phyloP scores from a whole-genome alignment of 2,888 invertebrate genomes.

The Capitulum mitella region DNA sequence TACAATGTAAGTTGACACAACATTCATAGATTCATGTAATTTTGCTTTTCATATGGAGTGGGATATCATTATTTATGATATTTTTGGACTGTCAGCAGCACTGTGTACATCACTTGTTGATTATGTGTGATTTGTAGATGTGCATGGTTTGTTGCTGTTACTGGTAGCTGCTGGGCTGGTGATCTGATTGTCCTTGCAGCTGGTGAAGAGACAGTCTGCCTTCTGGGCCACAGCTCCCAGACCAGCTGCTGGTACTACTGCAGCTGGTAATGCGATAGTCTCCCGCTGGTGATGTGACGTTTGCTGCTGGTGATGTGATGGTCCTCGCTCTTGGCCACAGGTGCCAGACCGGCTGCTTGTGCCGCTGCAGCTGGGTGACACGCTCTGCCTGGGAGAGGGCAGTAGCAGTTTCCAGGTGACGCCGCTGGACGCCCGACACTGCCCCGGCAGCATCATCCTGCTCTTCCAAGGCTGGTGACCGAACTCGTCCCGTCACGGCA shows the following conservation, averaged over 20 bases:
- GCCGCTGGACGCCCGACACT: background rate
- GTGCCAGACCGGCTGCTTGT: background rate
- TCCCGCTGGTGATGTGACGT: no score
- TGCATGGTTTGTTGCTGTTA: background rate
- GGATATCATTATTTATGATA: no score
- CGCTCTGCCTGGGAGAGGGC: background rate
- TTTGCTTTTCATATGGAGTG: background rate
- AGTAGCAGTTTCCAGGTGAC: background rate
- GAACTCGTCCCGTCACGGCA: background rate
- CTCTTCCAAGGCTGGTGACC: background rate
- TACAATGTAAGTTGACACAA: background rate
- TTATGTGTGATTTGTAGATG: background rate
- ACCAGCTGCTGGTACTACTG: background rate
- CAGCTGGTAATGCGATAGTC: no score
- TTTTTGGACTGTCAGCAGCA: background rate
- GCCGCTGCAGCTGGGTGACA: background rate
- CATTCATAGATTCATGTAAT: background rate
- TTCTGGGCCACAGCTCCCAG: background rate
- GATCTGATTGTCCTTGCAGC: background rate
- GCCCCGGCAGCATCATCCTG: slow-evolving; percentile 1
- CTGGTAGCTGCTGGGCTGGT: background rate
- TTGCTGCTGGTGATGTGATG: background rate
- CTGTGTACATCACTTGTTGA: background rate
- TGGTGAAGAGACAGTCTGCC: background rate
- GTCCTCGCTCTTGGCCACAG: background rate